A percentile compares a stretch with the other conserved stretches of the same genome.
Conservation (phyloP, 2,888 invertebrate species). For the Bombylius discolor region DNA sequence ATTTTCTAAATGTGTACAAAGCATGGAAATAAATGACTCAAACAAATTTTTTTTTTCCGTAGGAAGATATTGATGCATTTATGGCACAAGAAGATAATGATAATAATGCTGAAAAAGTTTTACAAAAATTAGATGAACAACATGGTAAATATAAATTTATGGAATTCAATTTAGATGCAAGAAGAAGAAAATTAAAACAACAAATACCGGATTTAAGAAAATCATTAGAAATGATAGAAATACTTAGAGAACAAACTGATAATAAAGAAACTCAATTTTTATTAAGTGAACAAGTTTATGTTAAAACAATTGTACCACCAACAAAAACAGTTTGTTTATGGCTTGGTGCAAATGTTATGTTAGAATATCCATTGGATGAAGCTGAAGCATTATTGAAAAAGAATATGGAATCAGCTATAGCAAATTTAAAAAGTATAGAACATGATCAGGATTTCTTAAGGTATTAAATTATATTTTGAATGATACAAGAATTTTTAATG, state of each 20-base stretch:
- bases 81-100: conserved; percentile 75
- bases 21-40: too few relatives aligned
- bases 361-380: conserved; percentile 87
- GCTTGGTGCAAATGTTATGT: conserved; percentile 90
- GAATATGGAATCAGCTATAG: conserved; percentile 72
- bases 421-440: conserved; percentile 71
- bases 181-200: conserved; percentile 70
- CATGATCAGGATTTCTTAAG: conserved; percentile 87
- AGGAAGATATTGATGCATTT: conserved; percentile 92
- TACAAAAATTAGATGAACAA: conserved; percentile 79
- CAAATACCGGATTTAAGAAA: conserved; percentile 92
- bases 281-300: conserved; percentile 82
- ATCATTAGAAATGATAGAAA: conserved; percentile 82
- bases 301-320: conserved; percentile 71
- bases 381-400: conserved; percentile 72
- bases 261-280: conserved; percentile 75
- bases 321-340: conserved; percentile 77
- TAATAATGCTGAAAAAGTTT: conserved; percentile 70
- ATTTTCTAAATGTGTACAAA: background rate
- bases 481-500: background rate
- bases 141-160: conserved; percentile 95
- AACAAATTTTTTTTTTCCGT: background rate
- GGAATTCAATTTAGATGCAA: conserved; percentile 82
- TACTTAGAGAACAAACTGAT: conserved; percentile 67
- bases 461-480: conserved; percentile 28